phyloP scores from a whole-genome alignment of 2,888 invertebrate species.

The Auanema sp. region DNA sequence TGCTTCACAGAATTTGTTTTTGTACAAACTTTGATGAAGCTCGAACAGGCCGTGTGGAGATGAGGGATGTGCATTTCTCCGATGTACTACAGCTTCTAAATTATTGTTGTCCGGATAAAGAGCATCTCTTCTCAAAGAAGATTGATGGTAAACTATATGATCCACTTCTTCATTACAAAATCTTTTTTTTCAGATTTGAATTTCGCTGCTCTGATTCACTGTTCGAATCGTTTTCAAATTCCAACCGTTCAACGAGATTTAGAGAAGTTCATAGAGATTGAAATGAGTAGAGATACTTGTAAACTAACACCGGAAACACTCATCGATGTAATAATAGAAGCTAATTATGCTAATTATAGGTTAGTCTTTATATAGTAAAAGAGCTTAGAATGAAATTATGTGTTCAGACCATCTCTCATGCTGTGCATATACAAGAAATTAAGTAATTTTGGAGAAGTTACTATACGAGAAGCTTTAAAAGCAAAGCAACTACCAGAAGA shows the following conservation, averaged over 20 bases:
- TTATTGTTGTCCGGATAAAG: constrained; percentile 16
- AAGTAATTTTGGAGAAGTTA: constrained; percentile 12
- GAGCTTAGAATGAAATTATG: not conserved
- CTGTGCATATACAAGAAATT: constrained; percentile 14
- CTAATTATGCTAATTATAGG: constrained; percentile 15
- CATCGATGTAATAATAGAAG: constrained; percentile 19
- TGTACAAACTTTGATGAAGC: constrained; percentile 13
- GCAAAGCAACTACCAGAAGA: constrained; percentile 13
- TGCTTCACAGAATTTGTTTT: constrained; percentile 9
- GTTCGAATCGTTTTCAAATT: constrained; percentile 19
- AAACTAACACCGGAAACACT: constrained; percentile 20
- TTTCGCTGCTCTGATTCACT: constrained; percentile 17
- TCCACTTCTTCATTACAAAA: not conserved
- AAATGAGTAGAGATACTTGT: constrained; percentile 9
- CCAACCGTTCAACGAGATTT: constrained; percentile 10
- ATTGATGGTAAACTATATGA: constrained; percentile 11
- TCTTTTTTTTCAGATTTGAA: constrained; percentile 13
- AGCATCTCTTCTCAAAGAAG: constrained; percentile 12
- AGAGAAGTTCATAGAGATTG: constrained; percentile 14
- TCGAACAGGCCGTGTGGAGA: not conserved
- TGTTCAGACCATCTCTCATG: constrained; percentile 1
- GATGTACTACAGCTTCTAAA: constrained; percentile 18
- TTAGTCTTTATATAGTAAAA: not conserved
- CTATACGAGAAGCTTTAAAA: constrained; percentile 14
- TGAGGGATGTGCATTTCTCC: constrained; percentile 10